These are phyloP conservation scores for Girardinus metallicus DNA, from an alignment of 2,797 vertebrate species.

Conservation along the genomic window DNA sequence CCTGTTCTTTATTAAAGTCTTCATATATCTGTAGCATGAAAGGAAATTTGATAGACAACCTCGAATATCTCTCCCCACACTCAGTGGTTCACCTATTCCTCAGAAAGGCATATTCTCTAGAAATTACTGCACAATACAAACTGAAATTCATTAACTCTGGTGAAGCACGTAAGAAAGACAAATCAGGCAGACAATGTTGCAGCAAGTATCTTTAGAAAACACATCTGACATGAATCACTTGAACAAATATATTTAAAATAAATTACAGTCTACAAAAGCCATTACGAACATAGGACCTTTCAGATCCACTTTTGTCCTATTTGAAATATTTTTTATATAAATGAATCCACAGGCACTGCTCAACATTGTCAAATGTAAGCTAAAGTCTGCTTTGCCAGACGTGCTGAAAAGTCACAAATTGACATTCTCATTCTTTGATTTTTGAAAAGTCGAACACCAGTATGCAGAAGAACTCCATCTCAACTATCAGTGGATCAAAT, in stretches of 20 bases:
- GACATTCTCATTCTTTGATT: neutral
- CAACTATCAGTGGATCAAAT: neutral
- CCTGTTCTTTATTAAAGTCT: slow-evolving; percentile 15
- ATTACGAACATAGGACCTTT: neutral
- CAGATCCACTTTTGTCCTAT: neutral
- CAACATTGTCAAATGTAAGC: neutral
- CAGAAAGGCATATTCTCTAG: slow-evolving; percentile 7
- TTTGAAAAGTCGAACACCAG: neutral
- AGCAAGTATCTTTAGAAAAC: slow-evolving; percentile 7
- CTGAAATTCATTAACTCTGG: slow-evolving; percentile 30
- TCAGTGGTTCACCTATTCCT: slow-evolving; percentile 18
- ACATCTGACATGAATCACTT: slow-evolving; percentile 32
- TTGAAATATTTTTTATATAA: neutral
- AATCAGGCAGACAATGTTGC: slow-evolving; percentile 19
- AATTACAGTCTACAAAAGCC: neutral
- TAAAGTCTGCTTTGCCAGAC: neutral
- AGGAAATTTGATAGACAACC: slow-evolving; percentile 24
- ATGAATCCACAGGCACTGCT: neutral
- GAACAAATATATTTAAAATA: slow-evolving; percentile 19
- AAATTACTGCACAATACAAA: slow-evolving; percentile 43
- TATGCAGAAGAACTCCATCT: neutral
- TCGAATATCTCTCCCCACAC: neutral
- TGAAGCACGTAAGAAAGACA: slow-evolving; percentile 43
- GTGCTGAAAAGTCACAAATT: neutral
- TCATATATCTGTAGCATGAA: slow-evolving; percentile 13